Conservation (phyloP, 2,797 vertebrate genomes). For the Acrocephalus scirpaceus region DNA sequence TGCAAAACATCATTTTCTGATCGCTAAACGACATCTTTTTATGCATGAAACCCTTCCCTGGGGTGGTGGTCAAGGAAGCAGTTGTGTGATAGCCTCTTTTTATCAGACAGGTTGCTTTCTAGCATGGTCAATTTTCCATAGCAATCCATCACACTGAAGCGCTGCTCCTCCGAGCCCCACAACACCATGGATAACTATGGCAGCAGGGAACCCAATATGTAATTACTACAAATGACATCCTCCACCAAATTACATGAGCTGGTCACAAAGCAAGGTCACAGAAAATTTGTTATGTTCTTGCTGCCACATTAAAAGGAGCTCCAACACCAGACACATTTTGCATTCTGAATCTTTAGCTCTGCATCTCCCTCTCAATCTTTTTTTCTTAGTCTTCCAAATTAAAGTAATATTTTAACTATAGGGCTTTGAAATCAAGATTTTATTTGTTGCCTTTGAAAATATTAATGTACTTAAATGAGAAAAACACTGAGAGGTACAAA, state of each 20-base stretch:
- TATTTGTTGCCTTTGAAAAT: constrained; percentile 39
- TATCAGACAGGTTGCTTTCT: constrained; percentile 1
- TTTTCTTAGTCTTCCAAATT: background rate
- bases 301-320: background rate
- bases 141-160: constrained; percentile 34
- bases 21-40: rapidly evolving
- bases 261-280: constrained; percentile 16
- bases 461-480: constrained; percentile 26
- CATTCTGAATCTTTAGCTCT: background rate
- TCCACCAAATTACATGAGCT: constrained; percentile 17
- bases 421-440: constrained; percentile 21
- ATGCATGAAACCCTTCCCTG: background rate
- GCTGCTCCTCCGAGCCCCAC: constrained; percentile 3
- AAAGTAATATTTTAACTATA: background rate
- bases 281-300: background rate
- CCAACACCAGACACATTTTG: background rate
- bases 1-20: background rate
- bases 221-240: constrained; percentile 46
- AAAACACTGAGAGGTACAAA: constrained; percentile 4
- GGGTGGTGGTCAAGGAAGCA: background rate
- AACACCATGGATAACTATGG: background rate
- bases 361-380: background rate
- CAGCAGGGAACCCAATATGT: constrained; percentile 32
- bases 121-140: background rate
- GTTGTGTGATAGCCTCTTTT: background rate